A percentile compares a stretch with the other conserved stretches of the same genome.
phyloP scores from a whole-genome alignment of 2,113 vertebrate species.

The Neogobius melanostomus region DNA sequence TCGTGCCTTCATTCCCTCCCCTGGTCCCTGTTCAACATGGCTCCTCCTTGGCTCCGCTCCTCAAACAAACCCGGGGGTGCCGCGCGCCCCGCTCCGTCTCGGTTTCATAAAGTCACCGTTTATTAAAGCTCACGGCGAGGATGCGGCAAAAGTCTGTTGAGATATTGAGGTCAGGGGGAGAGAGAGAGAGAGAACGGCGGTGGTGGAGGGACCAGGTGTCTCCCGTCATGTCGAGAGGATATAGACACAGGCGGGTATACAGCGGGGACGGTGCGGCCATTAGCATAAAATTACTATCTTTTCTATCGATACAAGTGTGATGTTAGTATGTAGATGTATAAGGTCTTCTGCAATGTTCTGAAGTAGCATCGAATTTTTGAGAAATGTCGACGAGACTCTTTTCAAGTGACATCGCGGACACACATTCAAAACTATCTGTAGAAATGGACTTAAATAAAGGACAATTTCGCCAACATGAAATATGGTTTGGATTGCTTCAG shows the following conservation, averaged over 20 bases:
- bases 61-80: conserved; percentile 54
- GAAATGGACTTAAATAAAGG: too few species aligned
- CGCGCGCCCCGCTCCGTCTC: conserved; percentile 53
- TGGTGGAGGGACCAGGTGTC: conserved; percentile 27
- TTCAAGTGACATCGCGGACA: too few species aligned
- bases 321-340: background rate
- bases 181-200: conserved; percentile 36
- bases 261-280: conserved; percentile 28
- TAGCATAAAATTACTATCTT: conserved; percentile 38
- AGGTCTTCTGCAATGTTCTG: background rate
- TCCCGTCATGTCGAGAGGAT: conserved; percentile 48
- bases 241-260: conserved; percentile 37
- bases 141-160: conserved; percentile 47
- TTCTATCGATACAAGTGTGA: background rate
- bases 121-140: conserved; percentile 72
- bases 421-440: too few species aligned
- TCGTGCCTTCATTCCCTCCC: conserved; percentile 14
- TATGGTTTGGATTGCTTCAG: too few species aligned
- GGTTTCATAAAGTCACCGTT: conserved; percentile 71
- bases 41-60: conserved; percentile 33
- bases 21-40: conserved; percentile 34
- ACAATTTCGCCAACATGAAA: too few species aligned
- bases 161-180: conserved; percentile 71
- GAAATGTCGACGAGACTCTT: too few species aligned
- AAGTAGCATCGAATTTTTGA: too few species aligned